Base-by-base conservation (phyloP, 1,140 invertebrate genomes). In the Linepithema humile region DNA sequence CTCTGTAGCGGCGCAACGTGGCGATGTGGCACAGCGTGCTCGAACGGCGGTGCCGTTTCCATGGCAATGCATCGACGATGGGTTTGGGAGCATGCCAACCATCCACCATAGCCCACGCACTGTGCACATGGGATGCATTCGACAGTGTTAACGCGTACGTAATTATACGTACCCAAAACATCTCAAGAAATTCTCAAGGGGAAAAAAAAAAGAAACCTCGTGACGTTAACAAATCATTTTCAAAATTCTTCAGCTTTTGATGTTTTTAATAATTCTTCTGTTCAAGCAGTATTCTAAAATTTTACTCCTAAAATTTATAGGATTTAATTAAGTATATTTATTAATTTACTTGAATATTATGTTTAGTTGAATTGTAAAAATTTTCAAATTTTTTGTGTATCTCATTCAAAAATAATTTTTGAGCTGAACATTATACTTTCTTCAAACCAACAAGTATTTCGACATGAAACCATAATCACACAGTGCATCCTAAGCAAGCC, bases 31-130 rank as follows among this genome's bases (percentile, higher is more conserved):
- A 82, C 59, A 70, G 77, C 84, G 73, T 75, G 70, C 50, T 74
- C 55, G 80, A 62, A 62, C 48, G 83, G 67, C 64, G 85, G 82
- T 85, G 65, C 75, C 74, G 91, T 91, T 91, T 89, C 91, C 90
- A 91, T 91, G 89, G 90, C 89, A 82, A 91, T 91, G 83, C 86
- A 74, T 90, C 64, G 84, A 83, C 82, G 75, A 85, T 88, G 73
- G 45, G 55, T 80, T 53, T 85, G 83, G 40, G 65, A 77, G 67
- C 50, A 60, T 57, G 40, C 69, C 23, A 53, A 67, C 55, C 73
- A 85, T 82, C 69, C 50, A 23, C 40, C 69, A 57, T 62, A 65
- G 10, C 38, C 43, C 59, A 29, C 9, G 40, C 43, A 74, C 53
- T 55, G 80, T 64, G 40, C 72, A 50, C 57, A 65, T n/a, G 26